Base-by-base conservation (phyloP, 2,797 vertebrate species). In the Muscicapa striata region DNA sequence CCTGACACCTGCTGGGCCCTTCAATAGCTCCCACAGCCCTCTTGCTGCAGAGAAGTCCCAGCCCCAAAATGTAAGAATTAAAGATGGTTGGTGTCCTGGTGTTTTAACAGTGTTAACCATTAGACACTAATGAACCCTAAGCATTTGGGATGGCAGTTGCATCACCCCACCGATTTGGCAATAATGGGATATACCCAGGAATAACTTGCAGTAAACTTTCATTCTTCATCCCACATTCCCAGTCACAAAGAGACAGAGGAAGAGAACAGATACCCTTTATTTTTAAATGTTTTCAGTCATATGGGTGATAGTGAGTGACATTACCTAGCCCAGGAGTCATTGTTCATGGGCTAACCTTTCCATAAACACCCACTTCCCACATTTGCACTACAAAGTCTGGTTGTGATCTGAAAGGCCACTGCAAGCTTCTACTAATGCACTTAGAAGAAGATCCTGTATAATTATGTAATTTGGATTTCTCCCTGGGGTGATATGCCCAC, bases 1-100 rank as follows among this genome's bases (percentile, higher is more conserved):
- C 81, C 86, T 93, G 92, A 94, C 74, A 90, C 61, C 90, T 93
- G 49, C 93, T 84, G 93, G 86, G 77, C 67, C 84, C 14, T 49
- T 70, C 72, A 36, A 34, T 14, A 79, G 13, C 64, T 91, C 77
- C 82, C 38, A n/a, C 0, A 10, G 57, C 9, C 15, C 49, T 55
- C 81, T 72, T 64, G 36, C 19, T n/a, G 30, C 30, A 62, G 14
- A 61, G 41, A 69, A 7, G 14, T 49, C 13, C 55, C 57, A 82
- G 21, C 14, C 75, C 27, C 24, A 79, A 13, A 43, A 19, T 41
- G 6, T 1, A 64, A 55, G 34, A 49, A 52, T 41, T 69, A 51
- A n/a, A 52, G 52, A 7, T 27, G 3, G 5, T 46, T 48, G 5
- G 9, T 36, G 8, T 48, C 66, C 59, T 58, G 11, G 9, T 40